Conservation (phyloP, 2,113 vertebrate genomes). For the Hippoglossus stenolepis region DNA sequence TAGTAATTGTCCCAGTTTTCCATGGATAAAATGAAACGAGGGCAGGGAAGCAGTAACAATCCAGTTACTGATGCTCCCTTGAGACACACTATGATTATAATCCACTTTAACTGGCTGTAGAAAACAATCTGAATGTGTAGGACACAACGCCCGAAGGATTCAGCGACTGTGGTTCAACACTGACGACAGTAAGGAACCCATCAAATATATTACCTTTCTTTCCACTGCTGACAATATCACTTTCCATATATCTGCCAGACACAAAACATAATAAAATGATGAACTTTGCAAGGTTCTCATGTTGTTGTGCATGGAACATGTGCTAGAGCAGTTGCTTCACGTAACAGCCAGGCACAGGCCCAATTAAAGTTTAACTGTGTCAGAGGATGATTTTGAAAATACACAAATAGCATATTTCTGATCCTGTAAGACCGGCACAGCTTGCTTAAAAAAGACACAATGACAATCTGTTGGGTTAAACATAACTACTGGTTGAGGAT, state of each 20-base stretch:
- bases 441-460: slow-evolving; percentile 12
- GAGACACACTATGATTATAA: slow-evolving; percentile 15
- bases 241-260: too few species aligned
- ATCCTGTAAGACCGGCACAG: background rate
- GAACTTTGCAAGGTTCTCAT: too few species aligned
- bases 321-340: too few species aligned
- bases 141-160: too few species aligned
- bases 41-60: background rate
- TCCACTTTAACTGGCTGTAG: background rate
- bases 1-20: background rate
- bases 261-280: too few species aligned
- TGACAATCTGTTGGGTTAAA: slow-evolving; percentile 12
- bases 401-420: slow-evolving; percentile 17
- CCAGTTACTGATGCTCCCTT: slow-evolving; percentile 26
- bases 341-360: too few species aligned
- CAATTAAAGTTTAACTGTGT: background rate
- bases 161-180: too few species aligned
- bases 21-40: background rate
- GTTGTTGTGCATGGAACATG: too few species aligned
- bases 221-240: too few species aligned
- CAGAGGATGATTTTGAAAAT: background rate
- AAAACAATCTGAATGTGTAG: too few species aligned
- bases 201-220: too few species aligned
- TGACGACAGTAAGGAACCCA: too few species aligned
- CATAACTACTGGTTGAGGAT: slow-evolving; percentile 14